Evolutionary conservation across 2,113 vertebrate species (phyloP).

Genomic region (Bothrops jararaca): DNA sequence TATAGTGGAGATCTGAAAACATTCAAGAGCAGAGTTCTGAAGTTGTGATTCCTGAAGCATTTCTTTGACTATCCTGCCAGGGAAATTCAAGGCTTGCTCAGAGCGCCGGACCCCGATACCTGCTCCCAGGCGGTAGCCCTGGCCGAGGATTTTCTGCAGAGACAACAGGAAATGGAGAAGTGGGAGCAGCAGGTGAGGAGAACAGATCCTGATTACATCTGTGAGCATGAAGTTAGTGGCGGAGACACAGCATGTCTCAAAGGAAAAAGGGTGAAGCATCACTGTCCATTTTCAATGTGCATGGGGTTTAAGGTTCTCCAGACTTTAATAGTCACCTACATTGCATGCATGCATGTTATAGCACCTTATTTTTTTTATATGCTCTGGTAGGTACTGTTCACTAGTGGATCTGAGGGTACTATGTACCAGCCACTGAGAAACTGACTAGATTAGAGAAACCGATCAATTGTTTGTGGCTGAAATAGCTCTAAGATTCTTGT

Average conservation of each 20-base stretch:
- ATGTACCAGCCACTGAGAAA: no score
- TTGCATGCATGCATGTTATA: background rate
- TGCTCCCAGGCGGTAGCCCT: constrained; percentile 57
- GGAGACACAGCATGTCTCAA: background rate
- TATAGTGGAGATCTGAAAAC: no score
- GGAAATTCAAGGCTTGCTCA: constrained; percentile 52
- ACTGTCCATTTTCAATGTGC: no score
- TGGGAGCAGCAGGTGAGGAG: constrained; percentile 19
- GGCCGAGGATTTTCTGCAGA: constrained; percentile 57
- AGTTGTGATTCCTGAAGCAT: constrained; percentile 60
- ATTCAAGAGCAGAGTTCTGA: no score
- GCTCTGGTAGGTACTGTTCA: no score
- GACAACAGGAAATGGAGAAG: constrained; percentile 3
- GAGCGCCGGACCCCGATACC: constrained; percentile 37
- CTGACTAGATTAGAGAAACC: no score
- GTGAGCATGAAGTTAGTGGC: background rate
- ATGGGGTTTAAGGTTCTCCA: background rate
- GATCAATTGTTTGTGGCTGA: no score
- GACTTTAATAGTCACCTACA: background rate
- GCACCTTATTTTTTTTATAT: no score
- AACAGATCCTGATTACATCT: background rate
- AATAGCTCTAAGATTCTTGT: no score
- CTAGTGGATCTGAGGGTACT: no score
- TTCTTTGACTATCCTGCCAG: constrained; percentile 60
- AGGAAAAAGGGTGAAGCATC: background rate